phyloP scores from a whole-genome alignment of 2,113 vertebrate species.

The Casuarius casuarius region DNA sequence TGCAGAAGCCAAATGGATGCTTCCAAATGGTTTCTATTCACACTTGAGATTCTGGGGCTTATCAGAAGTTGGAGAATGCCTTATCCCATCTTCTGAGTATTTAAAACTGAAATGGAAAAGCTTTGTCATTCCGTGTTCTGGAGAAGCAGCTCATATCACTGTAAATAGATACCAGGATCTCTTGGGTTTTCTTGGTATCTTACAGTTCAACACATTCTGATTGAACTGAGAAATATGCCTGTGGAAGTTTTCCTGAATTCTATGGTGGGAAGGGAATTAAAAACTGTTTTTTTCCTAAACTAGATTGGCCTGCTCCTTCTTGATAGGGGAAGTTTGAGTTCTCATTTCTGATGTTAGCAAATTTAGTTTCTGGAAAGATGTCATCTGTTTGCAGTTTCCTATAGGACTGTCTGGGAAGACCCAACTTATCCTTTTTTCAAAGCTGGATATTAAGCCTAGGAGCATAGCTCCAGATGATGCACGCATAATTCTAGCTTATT shows the following conservation, averaged over 20 bases:
- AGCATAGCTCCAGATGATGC: not conserved
- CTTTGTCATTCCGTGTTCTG: not conserved
- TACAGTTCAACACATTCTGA: not conserved
- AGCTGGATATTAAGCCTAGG: not conserved
- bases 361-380: not conserved
- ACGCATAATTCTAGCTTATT: not conserved
- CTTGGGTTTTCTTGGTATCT: not conserved
- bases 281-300: not conserved
- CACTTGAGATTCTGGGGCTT: not conserved
- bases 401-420: not conserved
- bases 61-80: not conserved
- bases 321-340: not conserved
- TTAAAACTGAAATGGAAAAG: not conserved
- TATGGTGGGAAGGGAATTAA: not conserved
- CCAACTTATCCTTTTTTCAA: not conserved
- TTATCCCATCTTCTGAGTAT: not conserved
- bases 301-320: fast-evolving
- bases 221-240: not conserved
- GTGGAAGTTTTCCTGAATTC: not conserved
- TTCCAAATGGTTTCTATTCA: not conserved
- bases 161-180: not conserved
- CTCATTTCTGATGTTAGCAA: not conserved
- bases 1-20: not conserved
- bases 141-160: not conserved
- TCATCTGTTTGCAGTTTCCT: not conserved